These are phyloP conservation scores for Odobenus rosmarus DNA, from an alignment of 2,113 vertebrate genomes.

Conservation along the genomic window DNA sequence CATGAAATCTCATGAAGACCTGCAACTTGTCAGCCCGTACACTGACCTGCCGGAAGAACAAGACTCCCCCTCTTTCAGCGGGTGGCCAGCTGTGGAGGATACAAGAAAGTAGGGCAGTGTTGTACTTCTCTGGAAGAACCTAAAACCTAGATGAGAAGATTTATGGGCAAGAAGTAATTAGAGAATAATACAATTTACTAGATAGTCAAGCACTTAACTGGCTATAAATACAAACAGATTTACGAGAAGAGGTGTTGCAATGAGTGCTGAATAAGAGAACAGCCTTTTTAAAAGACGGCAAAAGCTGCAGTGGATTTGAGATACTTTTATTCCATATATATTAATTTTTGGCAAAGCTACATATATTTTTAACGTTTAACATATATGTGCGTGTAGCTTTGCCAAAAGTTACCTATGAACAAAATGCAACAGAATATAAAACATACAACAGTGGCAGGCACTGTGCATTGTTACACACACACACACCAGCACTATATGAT, in stretches of 20 bases:
- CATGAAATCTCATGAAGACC: background rate
- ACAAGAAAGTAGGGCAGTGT: background rate
- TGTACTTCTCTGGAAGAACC: background rate
- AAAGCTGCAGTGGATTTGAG: background rate
- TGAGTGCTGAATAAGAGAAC: background rate
- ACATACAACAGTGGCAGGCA: background rate
- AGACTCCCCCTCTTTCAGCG: background rate
- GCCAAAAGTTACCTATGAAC: background rate
- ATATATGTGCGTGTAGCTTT: background rate
- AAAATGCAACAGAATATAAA: background rate
- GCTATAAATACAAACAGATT: background rate
- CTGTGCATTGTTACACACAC: background rate
- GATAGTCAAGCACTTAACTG: background rate
- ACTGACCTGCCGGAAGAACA: fast-evolving
- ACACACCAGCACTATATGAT: background rate
- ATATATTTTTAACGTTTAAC: too few relatives aligned
- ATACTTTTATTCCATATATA: background rate
- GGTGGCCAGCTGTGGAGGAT: fast-evolving
- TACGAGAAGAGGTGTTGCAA: background rate
- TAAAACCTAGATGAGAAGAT: background rate
- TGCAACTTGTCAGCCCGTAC: background rate
- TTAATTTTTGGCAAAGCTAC: background rate
- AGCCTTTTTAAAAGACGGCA: background rate
- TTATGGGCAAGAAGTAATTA: background rate
- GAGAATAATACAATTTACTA: background rate